Conservation (phyloP, 2,888 invertebrate species). For the Myopa tessellatipennis region DNA sequence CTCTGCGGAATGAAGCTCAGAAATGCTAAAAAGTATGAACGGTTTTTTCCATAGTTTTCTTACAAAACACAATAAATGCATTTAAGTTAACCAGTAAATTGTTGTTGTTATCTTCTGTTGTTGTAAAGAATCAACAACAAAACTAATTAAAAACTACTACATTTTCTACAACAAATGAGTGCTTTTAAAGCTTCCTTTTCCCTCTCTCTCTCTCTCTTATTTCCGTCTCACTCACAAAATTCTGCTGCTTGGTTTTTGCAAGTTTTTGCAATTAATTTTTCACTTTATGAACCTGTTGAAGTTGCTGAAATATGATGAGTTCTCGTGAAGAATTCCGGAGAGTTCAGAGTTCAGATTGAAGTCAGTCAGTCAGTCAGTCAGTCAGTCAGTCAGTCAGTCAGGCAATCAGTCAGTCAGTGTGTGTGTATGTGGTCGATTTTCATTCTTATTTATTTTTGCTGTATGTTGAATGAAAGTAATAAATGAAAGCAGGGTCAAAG, state of each 20-base stretch:
- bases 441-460: no score
- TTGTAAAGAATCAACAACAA: neutral
- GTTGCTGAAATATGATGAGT: no score
- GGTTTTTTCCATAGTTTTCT: neutral
- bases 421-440: no score
- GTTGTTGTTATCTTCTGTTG: no score
- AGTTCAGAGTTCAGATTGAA: no score
- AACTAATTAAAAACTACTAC: neutral
- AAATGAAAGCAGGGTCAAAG: no score
- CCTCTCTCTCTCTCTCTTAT: neutral
- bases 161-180: neutral
- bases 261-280: constrained; percentile 33
- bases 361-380: no score
- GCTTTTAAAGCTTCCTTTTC: constrained; percentile 11
- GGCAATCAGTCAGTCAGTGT: no score
- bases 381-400: no score
- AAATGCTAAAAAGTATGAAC: constrained; percentile 6
- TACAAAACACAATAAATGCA: constrained; percentile 12
- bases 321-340: no score
- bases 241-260: neutral
- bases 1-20: neutral
- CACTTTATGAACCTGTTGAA: constrained; percentile 4
- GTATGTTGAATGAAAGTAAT: no score
- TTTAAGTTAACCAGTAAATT: constrained; percentile 2
- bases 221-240: neutral